Evolutionary conservation across 2,797 vertebrate species (phyloP), one percentile per base, ranked within the genome.

Genomic region (Crypturellus tataupa): DNA sequence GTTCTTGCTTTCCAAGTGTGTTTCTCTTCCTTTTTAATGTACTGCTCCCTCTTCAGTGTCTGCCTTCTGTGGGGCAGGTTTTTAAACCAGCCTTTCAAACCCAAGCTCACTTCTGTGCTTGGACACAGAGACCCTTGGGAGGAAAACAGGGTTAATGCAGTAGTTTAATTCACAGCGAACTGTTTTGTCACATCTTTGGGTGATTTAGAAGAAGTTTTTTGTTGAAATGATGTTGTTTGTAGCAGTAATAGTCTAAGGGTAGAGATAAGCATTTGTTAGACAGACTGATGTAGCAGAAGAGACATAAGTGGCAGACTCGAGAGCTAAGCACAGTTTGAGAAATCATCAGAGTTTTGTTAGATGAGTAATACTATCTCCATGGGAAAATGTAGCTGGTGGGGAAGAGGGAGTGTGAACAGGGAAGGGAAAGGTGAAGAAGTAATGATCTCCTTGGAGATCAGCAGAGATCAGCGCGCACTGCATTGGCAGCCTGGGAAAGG

Each of bases 391-490:
- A 88, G 91, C 53, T 95, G 93, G 88, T 86, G 95, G 88, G 90
- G 83, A 40, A 87, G 46, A 70, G 51, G 67, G 79, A 63, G 72
- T 79, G 80, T 82, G 90, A 88, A 78, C 2, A 91, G 84, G 86
- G 93, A 94, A 95, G 67, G 58, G 85, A 95, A 95, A 96, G 95
- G 96, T 96, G 95, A 94, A 92, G 88, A 94, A 88, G 93, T 95
- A 95, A 96, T 93, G 94, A 95, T 82, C 96, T 96, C 96, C 92
- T 93, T 53, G 84, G 94, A 96, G 90, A 96, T 77, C 33, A 70
- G 85, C n/a, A 64, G 72, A 56, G 31, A 89, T 39, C 90, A 20
- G 69, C 23, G 13, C 0, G 0, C 39, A 82, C 2, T 0, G 67
- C 42, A 91, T 76, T 53, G 46, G 70, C 82, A 93, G 85, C 62